These are phyloP conservation scores for Drosophila carrolli DNA, from an alignment of 1,140 invertebrate genomes.

Conservation along the genomic window DNA sequence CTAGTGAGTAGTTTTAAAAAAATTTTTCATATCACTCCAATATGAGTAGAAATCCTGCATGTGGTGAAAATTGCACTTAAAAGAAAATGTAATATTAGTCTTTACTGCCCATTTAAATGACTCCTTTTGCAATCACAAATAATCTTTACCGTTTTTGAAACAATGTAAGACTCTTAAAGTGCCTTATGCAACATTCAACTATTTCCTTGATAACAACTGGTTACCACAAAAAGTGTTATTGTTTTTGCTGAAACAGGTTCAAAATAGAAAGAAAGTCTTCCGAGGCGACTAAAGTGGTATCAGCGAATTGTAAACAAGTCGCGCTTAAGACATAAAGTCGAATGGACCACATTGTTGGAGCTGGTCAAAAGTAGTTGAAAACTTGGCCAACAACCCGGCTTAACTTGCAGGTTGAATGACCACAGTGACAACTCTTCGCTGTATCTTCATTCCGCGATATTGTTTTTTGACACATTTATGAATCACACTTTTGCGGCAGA, in stretches of 20 bases:
- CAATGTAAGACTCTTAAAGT: not conserved
- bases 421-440: constrained; percentile 31
- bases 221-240: constrained; percentile 33
- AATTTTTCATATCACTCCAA: too few relatives aligned
- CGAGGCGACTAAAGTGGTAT: constrained; percentile 23
- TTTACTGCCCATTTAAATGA: not conserved
- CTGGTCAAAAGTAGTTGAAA: constrained; percentile 36
- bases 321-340: constrained; percentile 11
- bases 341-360: constrained; percentile 2
- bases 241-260: constrained; percentile 55
- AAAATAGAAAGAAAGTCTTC: constrained; percentile 78
- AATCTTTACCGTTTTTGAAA: not conserved
- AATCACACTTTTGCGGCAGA: not conserved
- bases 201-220: constrained; percentile 40
- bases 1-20: too few relatives aligned
- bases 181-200: constrained; percentile 38
- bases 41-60: too few relatives aligned
- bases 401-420: constrained; percentile 68
- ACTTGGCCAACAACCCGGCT: constrained; percentile 55
- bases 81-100: not conserved
- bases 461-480: not conserved
- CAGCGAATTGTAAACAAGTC: constrained; percentile 66
- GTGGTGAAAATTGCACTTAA: too few relatives aligned
- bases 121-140: constrained; percentile 2
- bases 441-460: constrained; percentile 2